A percentile compares a stretch with the other conserved stretches of the same genome.
These are phyloP conservation scores for Calliopum simillimum DNA, from an alignment of 2,888 invertebrate genomes.

Conservation along the genomic window DNA sequence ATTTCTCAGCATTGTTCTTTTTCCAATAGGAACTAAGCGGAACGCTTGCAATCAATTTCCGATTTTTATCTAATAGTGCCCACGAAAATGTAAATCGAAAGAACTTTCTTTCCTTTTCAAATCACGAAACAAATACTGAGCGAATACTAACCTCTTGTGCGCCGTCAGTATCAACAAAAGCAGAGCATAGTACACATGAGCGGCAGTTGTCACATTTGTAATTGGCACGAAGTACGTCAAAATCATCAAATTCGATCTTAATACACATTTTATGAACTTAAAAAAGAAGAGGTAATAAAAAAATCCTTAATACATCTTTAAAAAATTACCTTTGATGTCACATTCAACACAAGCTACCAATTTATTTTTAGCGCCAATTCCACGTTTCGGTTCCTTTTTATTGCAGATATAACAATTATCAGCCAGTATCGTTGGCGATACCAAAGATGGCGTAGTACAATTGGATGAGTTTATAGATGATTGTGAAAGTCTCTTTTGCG, in stretches of 20 bases:
- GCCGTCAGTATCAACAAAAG: constrained; percentile 78
- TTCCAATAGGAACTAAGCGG: no score
- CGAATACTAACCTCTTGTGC: constrained; percentile 74
- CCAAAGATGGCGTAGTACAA: constrained; percentile 32
- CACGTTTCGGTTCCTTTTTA: constrained; percentile 57
- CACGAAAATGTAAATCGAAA: no score
- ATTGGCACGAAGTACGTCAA: constrained; percentile 55
- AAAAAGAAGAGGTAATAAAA: neutral
- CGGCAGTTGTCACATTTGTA: constrained; percentile 95
- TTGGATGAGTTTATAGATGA: constrained; percentile 15
- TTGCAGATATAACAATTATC: constrained; percentile 56
- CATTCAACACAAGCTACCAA: constrained; percentile 59
- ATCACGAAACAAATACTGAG: no score
- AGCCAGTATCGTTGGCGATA: constrained; percentile 19
- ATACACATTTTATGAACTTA: constrained; percentile 61
- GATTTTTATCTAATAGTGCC: no score
- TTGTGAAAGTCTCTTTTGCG: constrained; percentile 24
- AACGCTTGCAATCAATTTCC: no score
- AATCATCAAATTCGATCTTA: constrained; percentile 53
- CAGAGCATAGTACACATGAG: constrained; percentile 73
- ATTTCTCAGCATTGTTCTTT: no score
- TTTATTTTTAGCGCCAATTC: constrained; percentile 56
- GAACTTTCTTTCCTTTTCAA: no score
- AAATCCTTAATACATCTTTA: no score
- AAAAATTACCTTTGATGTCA: constrained; percentile 53